These are phyloP conservation scores for Troides oblongomaculatus DNA, from an alignment of 2,888 invertebrate species.

Conservation along the genomic window DNA sequence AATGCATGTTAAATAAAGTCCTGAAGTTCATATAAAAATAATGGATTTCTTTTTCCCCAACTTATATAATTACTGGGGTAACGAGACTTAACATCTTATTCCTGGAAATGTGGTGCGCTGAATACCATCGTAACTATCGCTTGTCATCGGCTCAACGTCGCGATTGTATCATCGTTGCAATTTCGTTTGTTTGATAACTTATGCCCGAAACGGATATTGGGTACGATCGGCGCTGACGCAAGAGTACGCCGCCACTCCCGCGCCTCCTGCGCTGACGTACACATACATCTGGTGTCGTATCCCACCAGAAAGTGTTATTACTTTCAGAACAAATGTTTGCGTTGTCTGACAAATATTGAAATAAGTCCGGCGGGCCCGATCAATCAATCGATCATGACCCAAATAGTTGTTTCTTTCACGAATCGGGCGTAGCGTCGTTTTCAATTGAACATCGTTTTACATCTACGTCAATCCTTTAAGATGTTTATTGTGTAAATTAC, in stretches of 20 bases:
- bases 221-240: slow-evolving; percentile 19
- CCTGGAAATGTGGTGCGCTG: too few species aligned
- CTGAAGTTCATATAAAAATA: too few species aligned
- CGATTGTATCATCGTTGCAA: not conserved
- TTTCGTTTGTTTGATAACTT: not conserved
- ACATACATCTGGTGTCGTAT: slow-evolving; percentile 13
- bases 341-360: slow-evolving; percentile 26
- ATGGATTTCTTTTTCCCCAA: too few species aligned
- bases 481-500: not conserved
- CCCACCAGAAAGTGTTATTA: slow-evolving; percentile 22
- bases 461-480: not conserved
- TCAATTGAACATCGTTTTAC: not conserved
- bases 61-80: too few species aligned
- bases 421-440: not conserved
- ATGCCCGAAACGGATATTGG: slow-evolving; percentile 15
- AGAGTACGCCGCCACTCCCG: slow-evolving; percentile 19
- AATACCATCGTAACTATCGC: too few species aligned
- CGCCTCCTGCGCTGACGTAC: slow-evolving; percentile 16
- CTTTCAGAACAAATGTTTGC: slow-evolving; percentile 27
- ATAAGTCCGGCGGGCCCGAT: slow-evolving; percentile 14
- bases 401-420: slow-evolving; percentile 6
- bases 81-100: too few species aligned
- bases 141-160: too few species aligned
- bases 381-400: slow-evolving; percentile 21
- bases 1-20: too few species aligned